Evolutionary conservation across 2,113 vertebrate genomes (phyloP).

Genomic region (Xerus inauris): DNA sequence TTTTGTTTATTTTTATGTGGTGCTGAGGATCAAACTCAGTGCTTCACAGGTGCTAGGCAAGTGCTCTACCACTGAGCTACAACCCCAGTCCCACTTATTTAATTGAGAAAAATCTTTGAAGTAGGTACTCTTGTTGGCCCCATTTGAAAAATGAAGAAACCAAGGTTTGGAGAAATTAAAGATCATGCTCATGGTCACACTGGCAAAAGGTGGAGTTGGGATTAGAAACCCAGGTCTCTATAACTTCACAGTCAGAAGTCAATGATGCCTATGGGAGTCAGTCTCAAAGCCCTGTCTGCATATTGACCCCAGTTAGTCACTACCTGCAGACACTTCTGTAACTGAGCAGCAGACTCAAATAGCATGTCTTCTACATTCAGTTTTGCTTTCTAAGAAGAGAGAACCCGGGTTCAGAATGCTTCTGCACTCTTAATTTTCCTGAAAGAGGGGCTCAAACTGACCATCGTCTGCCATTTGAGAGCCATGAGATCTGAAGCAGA

Average conservation of each 20-base stretch:
- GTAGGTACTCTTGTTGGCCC: neutral
- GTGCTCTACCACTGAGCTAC: too few relatives aligned
- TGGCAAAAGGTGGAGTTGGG: neutral
- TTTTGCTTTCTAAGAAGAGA: neutral
- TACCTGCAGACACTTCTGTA: neutral
- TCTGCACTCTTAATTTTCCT: neutral
- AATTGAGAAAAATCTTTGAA: neutral
- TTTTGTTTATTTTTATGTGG: too few relatives aligned
- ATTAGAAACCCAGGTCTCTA: neutral
- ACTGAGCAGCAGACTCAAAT: neutral
- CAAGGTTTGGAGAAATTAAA: neutral
- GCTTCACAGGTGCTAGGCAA: too few relatives aligned
- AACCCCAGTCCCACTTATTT: neutral
- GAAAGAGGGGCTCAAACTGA: neutral
- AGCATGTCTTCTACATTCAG: accelerated
- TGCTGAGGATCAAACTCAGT: too few relatives aligned
- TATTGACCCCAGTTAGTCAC: neutral
- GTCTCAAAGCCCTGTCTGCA: neutral
- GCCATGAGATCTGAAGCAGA: neutral
- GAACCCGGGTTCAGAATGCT: neutral
- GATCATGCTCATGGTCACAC: neutral
- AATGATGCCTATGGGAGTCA: neutral
- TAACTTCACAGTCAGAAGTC: neutral
- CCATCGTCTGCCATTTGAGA: neutral
- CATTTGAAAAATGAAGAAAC: slow-evolving; percentile 27